Evolutionary conservation across 2,888 invertebrate genomes (phyloP), one percentile per base, ranked within the genome.

Genomic region (Tachina grossa): DNA sequence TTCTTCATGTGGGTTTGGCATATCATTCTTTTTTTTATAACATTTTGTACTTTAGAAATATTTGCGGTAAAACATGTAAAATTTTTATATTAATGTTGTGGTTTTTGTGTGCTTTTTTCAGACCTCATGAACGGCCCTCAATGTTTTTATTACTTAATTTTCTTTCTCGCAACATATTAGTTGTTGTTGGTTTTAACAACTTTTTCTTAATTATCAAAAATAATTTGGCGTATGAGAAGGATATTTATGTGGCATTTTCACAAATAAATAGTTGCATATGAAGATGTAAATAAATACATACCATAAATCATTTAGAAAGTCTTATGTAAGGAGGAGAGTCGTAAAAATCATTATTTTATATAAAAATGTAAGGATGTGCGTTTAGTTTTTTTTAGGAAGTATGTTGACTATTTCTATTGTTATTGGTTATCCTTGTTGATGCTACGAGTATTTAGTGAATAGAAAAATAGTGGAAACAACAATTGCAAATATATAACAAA

Each of bases 141-240:
- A 66, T 10, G 55, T 22, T 81, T 75, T 68, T 75, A 43, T 19
- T 69, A 61, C 75, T 63, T 68, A 39, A 69, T 55, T 82, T 82
- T 69, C 47, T 43, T 59, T 69, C 47, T 43, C 51, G 45, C 39
- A 74, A 59, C 13, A 69, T 71, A 71, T 63, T 39, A 65, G 39
- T 78, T 79, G 16, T 31, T 69, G 16, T 19, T n/a, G n/a, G n/a
- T 74, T 47, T 66, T 84, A 80, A 80, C 71, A 76, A 68, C 59
- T 80, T 65, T 69, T 68, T 63, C 47, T 43, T 53, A 80, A 80
- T 76, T 84, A 72, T 43, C 53, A 53, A 19, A 31, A 31, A 31
- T 65, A 80, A 76, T 84, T 72, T 72, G 71, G 76, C 66, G 65
- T 53, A 22, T 16, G 53, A 51, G 51, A 71, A 71, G 80, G 49